phyloP scores from a whole-genome alignment of 2,797 vertebrate species.

The Phyllotis vaccarum region DNA sequence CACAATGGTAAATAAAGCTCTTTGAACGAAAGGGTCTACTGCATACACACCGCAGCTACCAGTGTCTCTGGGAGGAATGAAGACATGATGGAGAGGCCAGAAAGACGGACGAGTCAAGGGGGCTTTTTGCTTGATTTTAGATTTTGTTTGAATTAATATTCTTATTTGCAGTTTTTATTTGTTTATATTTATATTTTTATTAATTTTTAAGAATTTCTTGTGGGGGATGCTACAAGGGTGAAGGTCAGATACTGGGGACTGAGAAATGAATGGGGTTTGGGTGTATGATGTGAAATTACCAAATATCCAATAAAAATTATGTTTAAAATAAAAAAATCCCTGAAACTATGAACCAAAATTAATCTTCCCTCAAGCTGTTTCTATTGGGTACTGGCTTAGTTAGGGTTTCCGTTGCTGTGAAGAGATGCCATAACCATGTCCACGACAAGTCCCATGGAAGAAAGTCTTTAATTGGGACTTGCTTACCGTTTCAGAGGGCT shows the following conservation, averaged over 20 bases:
- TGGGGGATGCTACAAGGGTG: not conserved
- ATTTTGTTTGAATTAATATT: not conserved
- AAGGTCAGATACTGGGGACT: not conserved
- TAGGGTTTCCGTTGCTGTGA: not conserved
- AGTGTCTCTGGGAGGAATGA: not conserved
- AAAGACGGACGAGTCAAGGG: not conserved
- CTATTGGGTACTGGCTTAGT: not conserved
- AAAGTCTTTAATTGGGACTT: too few relatives aligned
- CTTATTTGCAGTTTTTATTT: not conserved
- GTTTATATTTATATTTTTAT: not conserved
- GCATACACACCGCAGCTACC: not conserved
- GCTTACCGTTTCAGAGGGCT: not conserved
- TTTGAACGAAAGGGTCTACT: not conserved
- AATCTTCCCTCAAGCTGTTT: not conserved
- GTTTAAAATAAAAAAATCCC: not conserved
- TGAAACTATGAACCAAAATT: not conserved
- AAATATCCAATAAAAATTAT: not conserved
- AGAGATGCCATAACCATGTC: not conserved
- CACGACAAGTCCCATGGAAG: not conserved
- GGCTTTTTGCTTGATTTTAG: not conserved
- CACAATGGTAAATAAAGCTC: not conserved
- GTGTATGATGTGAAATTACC: not conserved
- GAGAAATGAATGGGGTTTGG: not conserved
- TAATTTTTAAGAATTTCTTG: not conserved
- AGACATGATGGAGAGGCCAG: not conserved